Percentiles rank a stretch among this genome's conserved stretches.
Evolutionary conservation across 2,888 invertebrate genomes (phyloP).

Genomic region (Tanypteryx hageni): DNA sequence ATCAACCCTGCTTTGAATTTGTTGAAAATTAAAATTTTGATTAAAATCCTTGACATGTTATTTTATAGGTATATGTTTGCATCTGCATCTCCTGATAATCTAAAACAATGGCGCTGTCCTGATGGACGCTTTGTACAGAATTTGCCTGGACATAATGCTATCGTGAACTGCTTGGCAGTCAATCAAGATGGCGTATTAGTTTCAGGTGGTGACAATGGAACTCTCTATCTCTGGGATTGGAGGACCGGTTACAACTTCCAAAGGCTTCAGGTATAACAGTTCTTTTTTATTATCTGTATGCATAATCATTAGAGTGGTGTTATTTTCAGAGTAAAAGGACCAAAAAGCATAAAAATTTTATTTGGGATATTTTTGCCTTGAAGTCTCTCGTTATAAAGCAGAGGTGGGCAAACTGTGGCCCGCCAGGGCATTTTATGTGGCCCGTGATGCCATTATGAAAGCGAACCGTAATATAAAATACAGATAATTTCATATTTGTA

Average conservation of each 20-base stretch:
- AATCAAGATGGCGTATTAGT: slow-evolving; percentile 97
- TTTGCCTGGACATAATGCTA: slow-evolving; percentile 96
- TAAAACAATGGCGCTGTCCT: slow-evolving; percentile 99
- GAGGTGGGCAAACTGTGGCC: too few relatives aligned
- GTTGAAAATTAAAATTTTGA: background rate
- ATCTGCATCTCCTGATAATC: slow-evolving; percentile 98
- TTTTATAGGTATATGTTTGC: slow-evolving; percentile 90
- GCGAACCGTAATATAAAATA: too few relatives aligned
- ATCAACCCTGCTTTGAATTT: background rate
- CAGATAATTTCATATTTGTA: too few relatives aligned
- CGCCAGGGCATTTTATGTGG: too few relatives aligned
- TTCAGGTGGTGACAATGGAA: slow-evolving; percentile 98
- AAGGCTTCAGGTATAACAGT: slow-evolving; percentile 81
- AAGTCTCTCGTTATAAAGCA: too few relatives aligned
- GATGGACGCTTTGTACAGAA: slow-evolving; percentile 98
- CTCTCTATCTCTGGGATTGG: slow-evolving; percentile 99
- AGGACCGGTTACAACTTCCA: slow-evolving; percentile 99
- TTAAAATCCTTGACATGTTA: background rate
- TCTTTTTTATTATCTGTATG: background rate
- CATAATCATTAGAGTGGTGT: too few relatives aligned
- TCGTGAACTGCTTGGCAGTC: slow-evolving; percentile 96
- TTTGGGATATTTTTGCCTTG: too few relatives aligned
- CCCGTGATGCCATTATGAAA: too few relatives aligned
- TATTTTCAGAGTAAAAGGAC: too few relatives aligned
- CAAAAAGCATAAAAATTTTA: too few relatives aligned